Evolutionary conservation across 2,888 invertebrate genomes (phyloP).

Genomic region (Ashinkailepas kermadecensis): DNA sequence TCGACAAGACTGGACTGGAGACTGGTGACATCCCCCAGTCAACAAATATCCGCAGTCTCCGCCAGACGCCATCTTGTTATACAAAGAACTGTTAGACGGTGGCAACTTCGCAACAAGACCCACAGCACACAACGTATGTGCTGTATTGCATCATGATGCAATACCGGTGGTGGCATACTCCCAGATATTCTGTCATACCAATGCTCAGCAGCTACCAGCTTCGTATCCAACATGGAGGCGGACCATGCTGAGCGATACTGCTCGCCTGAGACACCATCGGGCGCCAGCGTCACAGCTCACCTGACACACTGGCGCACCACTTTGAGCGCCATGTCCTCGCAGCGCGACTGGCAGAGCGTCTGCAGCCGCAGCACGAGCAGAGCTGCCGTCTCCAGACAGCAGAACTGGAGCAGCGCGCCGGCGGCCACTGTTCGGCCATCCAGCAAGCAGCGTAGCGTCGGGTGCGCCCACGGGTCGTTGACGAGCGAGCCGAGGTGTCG

Average conservation of each 20-base stretch:
- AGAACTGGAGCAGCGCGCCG: slow-evolving; percentile 26
- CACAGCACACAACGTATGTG: too few species aligned
- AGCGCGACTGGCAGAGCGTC: slow-evolving; percentile 53
- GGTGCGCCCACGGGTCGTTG: slow-evolving; percentile 49
- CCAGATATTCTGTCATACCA: too few species aligned
- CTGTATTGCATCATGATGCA: too few species aligned
- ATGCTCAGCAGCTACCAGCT: too few species aligned
- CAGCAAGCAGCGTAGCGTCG: slow-evolving; percentile 44
- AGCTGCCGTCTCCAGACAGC: slow-evolving; percentile 50
- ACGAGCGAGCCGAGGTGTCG: slow-evolving; percentile 51
- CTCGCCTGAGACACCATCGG: too few species aligned
- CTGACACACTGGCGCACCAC: slow-evolving; percentile 49
- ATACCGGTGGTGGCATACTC: too few species aligned
- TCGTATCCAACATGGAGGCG: not conserved
- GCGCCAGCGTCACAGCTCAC: slow-evolving; percentile 26
- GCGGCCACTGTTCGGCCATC: slow-evolving; percentile 43
- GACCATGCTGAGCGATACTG: not conserved
- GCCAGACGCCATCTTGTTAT: too few species aligned
- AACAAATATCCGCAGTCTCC: too few species aligned
- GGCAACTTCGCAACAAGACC: too few species aligned
- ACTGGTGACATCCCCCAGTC: too few species aligned
- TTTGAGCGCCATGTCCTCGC: slow-evolving; percentile 54
- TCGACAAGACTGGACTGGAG: too few species aligned
- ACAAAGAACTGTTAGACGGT: too few species aligned
- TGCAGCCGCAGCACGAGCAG: slow-evolving; percentile 55